These are phyloP conservation scores for Eristalis arbustorum DNA, from an alignment of 2,888 invertebrate genomes.

Conservation along the genomic window DNA sequence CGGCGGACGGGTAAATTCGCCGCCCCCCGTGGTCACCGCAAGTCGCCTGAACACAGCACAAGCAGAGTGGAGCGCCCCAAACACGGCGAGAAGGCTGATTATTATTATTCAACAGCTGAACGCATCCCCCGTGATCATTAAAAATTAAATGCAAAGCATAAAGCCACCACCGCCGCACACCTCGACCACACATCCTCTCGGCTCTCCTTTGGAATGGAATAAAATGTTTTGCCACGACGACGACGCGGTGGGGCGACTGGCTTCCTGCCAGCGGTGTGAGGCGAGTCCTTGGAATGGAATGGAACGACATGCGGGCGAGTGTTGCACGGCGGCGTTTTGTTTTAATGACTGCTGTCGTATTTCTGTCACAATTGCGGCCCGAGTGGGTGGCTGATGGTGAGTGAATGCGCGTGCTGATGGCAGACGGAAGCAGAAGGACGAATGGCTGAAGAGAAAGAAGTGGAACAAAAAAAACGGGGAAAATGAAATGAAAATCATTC, in stretches of 20 bases:
- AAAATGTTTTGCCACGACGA: constrained; percentile 20
- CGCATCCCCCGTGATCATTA: constrained; percentile 36
- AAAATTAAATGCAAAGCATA: constrained; percentile 22
- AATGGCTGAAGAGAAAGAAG: background rate
- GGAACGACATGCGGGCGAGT: constrained; percentile 1
- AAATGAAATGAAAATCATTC: background rate
- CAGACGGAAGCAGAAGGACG: background rate
- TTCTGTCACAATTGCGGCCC: constrained; percentile 9
- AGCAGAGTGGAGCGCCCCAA: constrained; percentile 24
- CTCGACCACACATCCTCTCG: background rate
- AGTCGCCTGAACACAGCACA: constrained; percentile 30
- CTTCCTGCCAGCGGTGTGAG: background rate
- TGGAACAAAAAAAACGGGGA: background rate
- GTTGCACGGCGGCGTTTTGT: constrained; percentile 17
- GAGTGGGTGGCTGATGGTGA: background rate
- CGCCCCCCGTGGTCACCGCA: constrained; percentile 9
- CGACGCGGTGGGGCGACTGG: too few relatives aligned
- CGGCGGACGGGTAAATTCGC: background rate
- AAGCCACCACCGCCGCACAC: background rate
- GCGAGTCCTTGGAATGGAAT: constrained; percentile 24
- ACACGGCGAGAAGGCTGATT: constrained; percentile 18
- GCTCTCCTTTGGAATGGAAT: background rate
- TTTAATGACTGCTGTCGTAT: constrained; percentile 30
- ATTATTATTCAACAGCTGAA: constrained; percentile 50
- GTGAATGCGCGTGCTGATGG: background rate